Evolutionary conservation across 37 sponge, comb jelly and placozoan genomes (phyloP), one percentile per base, ranked within the genome.

Genomic region (Hormiphora californensis): DNA sequence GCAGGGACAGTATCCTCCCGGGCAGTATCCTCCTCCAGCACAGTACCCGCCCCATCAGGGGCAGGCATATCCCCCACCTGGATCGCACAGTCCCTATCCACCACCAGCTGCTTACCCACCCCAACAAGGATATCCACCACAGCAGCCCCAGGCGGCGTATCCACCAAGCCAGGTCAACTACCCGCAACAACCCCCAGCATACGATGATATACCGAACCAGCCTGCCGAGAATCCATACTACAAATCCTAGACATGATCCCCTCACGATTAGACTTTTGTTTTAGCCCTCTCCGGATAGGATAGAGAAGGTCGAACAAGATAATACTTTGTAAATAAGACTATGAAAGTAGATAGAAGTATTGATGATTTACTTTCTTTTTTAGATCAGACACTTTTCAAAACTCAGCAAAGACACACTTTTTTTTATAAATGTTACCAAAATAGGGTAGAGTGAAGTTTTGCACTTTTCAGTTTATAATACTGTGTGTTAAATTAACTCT

Each of bases 11-110:
- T 73, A 73, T 21, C 81, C 81, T 36, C 81, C 81, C 43, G 81
- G 4, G 21, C 46, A 39, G 25, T 73, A 73, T 17, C 81, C 81
- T 41, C 46, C 81, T 73, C n/a, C n/a, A n/a, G 44, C 44, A 28
- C 81, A 73, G 38, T 65, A 65, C 21, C 68, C 68, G 11, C 68
- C 68, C 36, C 38, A 19, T 65, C 68, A 65, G 21, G 11, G n/a
- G 38, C 34, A 36, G 17, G 7, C 36, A 4, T 35, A 7, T 1
- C 4, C 68, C 31, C 4, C 43, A 40, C 44, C 81, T 46, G 1
- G 46, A 43, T 22, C 81, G 17, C 2, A 22, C 32, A 34, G 31
- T 36, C 37, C 68, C 68, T 25, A 4, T 39, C 7, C 37, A 17
- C 8, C 68, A 65, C 32, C 36, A 65, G 7, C 68, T 39, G 7